Conservation (phyloP, 2,113 vertebrate genomes). For the Ammodramus savannarum region DNA sequence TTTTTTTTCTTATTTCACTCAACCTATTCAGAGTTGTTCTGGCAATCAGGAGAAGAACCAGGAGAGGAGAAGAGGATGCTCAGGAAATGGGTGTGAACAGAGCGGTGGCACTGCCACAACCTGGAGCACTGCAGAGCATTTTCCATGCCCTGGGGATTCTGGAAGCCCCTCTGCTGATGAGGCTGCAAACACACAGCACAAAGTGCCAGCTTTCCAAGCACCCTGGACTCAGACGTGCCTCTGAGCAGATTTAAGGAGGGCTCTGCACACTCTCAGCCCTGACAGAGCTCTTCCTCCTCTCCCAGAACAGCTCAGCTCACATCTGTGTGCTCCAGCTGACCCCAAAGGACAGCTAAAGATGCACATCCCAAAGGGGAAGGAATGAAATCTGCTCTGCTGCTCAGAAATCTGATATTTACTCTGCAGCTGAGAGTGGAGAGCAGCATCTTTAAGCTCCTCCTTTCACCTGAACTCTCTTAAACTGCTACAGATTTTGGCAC, state of each 20-base stretch:
- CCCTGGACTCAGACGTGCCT: fast-evolving
- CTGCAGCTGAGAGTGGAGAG: not conserved
- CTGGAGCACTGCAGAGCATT: not conserved
- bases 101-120: not conserved
- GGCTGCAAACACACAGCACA: not conserved
- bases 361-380: not conserved
- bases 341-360: not conserved
- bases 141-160: not conserved
- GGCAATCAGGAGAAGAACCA: not conserved
- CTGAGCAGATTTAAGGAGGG: not conserved
- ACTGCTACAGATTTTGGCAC: not conserved
- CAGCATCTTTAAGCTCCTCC: not conserved
- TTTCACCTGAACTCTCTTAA: slow-evolving; percentile 17
- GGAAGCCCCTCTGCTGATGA: not conserved
- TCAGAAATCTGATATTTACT: not conserved
- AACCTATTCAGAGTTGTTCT: not conserved
- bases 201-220: not conserved
- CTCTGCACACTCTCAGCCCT: not conserved
- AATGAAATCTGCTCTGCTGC: not conserved
- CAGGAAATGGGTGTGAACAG: not conserved
- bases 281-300: not conserved
- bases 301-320: not conserved
- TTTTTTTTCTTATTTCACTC: not conserved
- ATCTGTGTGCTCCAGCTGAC: not conserved
- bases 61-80: not conserved